These are phyloP conservation scores for Mythimna loreyi DNA, from an alignment of 2,888 invertebrate genomes.

Conservation along the genomic window DNA sequence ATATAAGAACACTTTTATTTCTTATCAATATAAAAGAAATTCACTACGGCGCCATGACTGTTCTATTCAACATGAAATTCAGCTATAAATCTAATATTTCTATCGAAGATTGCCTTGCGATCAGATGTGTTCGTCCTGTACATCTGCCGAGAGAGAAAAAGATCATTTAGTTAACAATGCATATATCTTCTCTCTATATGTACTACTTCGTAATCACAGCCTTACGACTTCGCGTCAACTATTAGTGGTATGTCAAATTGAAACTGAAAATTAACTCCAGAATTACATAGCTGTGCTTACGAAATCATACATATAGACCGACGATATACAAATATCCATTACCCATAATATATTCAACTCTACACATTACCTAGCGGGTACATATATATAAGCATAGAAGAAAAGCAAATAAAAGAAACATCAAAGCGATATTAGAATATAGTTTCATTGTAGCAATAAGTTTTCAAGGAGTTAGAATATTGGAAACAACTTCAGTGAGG, in stretches of 20 bases:
- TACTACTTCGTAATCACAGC: constrained; percentile 51
- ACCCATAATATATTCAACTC: constrained; percentile 49
- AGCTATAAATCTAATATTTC: constrained; percentile 65
- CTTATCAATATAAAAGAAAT: constrained; percentile 79
- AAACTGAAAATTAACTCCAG: no score
- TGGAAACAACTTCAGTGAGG: constrained; percentile 41
- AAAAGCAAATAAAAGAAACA: constrained; percentile 62
- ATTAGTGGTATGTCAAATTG: background rate
- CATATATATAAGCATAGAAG: constrained; percentile 54
- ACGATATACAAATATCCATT: constrained; percentile 49
- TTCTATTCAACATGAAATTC: constrained; percentile 71
- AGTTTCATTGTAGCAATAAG: constrained; percentile 39
- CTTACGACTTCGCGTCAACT: background rate
- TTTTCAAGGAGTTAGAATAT: constrained; percentile 37
- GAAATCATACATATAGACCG: constrained; percentile 51
- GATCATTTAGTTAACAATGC: constrained; percentile 82
- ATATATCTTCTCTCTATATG: constrained; percentile 53
- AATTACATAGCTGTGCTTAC: constrained; percentile 42
- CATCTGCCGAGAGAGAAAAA: constrained; percentile 93
- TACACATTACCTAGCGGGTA: constrained; percentile 56
- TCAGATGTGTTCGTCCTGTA: constrained; percentile 94
- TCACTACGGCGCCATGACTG: constrained; percentile 68
- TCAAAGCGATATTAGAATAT: constrained; percentile 55
- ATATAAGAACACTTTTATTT: constrained; percentile 89
- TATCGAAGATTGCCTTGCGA: constrained; percentile 81